Evolutionary conservation across 2,888 invertebrate species (phyloP), one percentile per base, ranked within the genome.

Genomic region (Halocaridina rubra): DNA sequence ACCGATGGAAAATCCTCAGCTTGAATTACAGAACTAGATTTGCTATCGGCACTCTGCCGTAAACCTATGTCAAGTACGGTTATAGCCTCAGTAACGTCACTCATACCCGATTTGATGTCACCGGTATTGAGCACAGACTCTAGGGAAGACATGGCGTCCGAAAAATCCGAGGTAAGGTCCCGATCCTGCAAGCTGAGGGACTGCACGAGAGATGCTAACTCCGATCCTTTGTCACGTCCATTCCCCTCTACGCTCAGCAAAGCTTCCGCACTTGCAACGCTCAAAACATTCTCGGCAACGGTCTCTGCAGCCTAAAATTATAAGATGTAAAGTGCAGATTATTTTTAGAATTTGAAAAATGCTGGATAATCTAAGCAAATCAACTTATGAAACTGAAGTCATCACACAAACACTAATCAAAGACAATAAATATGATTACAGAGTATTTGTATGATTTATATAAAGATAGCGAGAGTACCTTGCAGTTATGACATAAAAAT

Each of bases 201-300:
- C 27, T 85, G 81, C 39, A 85, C 81, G 33, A 87, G 61, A 39
- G 87, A 79, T 39, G 82, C 80, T 33, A 81, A 77, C 53, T 85
- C 81, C 24, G 80, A 77, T 39, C 86, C 87, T 30, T 85, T 87
- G 30, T 74, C 80, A 24, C 85, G 85, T 24, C 86, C 84, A 74
- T 72, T 82, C 79, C 86, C 80, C 27, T 85, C 84, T 33, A 85
- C 88, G 74, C 88, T 85, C 75, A 88, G 89, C 24, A 90, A 88
- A 74, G 95, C 94, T 90, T 95, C 95, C 3, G 94, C 94, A 88
- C 94, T 93, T 22, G 94, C 94, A 75, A 94, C 93, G 67, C 94
- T 94, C 88, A 96, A 91, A 59, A 96, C 94, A 90, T 94, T 95
- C 91, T 97, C 97, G 2, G 97, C 95, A 89, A 97, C 95, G 78